A percentile compares a stretch with the other conserved stretches of the same genome.
These are phyloP conservation scores for Lophius americanus DNA, from an alignment of 2,797 vertebrate species.

Conservation along the genomic window DNA sequence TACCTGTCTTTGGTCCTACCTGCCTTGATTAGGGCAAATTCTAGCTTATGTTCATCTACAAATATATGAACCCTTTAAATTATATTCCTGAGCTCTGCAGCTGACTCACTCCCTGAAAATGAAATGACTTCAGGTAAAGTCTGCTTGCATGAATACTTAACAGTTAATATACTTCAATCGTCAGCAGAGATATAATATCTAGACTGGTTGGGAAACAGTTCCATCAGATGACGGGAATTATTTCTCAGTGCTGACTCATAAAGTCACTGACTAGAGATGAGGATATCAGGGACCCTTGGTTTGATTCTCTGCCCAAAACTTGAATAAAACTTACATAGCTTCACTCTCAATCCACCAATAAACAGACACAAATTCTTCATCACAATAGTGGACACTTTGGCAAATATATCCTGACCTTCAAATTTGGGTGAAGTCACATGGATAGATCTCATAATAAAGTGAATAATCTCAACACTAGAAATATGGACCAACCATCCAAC, in stretches of 20 bases:
- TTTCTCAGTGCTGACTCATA: constrained; percentile 55
- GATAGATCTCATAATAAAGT: not conserved
- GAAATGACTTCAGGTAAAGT: not conserved
- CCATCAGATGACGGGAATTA: constrained; percentile 30
- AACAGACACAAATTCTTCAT: constrained; percentile 12
- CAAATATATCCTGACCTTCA: too few relatives aligned
- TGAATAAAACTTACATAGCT: constrained; percentile 28
- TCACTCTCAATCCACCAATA: constrained; percentile 37
- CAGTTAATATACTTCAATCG: not conserved
- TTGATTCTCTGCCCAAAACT: constrained; percentile 44
- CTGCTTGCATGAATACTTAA: too few relatives aligned
- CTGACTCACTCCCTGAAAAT: too few relatives aligned
- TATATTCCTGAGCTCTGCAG: too few relatives aligned
- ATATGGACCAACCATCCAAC: too few relatives aligned
- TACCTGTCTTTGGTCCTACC: too few relatives aligned
- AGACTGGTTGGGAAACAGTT: constrained; percentile 16
- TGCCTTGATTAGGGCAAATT: too few relatives aligned
- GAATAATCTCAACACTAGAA: not conserved
- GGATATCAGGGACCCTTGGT: constrained; percentile 45
- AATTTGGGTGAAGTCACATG: too few relatives aligned
- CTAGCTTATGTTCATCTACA: too few relatives aligned
- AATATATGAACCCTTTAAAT: too few relatives aligned
- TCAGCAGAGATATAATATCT: constrained; percentile 9
- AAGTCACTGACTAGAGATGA: constrained; percentile 55
- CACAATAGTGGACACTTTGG: too few relatives aligned